A percentile compares a stretch with the other conserved stretches of the same genome.
phyloP scores from a whole-genome alignment of 2,888 invertebrate genomes.

The Scotopteryx bipunctaria region DNA sequence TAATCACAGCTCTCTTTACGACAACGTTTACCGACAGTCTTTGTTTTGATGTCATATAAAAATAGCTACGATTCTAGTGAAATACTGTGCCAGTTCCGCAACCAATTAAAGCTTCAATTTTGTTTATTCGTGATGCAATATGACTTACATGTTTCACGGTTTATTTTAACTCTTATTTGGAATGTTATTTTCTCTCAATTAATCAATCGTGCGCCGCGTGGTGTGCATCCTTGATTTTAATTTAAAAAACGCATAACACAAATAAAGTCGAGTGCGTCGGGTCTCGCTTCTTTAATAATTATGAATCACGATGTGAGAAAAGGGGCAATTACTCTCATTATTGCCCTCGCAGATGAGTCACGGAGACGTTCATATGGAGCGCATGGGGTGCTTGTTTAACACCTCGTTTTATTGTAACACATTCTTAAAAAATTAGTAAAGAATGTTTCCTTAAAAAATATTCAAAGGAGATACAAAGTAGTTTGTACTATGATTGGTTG shows the following conservation, averaged over 20 bases:
- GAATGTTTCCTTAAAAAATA: slow-evolving; percentile 20
- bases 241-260: slow-evolving; percentile 67
- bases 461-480: not conserved
- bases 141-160: slow-evolving; percentile 34
- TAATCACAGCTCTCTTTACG: slow-evolving; percentile 63
- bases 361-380: slow-evolving; percentile 50
- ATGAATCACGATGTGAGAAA: slow-evolving; percentile 81
- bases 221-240: slow-evolving; percentile 56
- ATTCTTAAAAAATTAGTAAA: slow-evolving; percentile 37
- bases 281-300: slow-evolving; percentile 61
- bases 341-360: slow-evolving; percentile 64
- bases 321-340: slow-evolving; percentile 77
- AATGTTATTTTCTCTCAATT: slow-evolving; percentile 51
- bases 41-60: slow-evolving; percentile 70
- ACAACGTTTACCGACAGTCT: slow-evolving; percentile 51
- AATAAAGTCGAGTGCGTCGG: slow-evolving; percentile 62
- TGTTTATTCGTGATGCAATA: slow-evolving; percentile 32
- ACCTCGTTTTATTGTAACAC: slow-evolving; percentile 40
- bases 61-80: slow-evolving; percentile 60
- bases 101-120: slow-evolving; percentile 44
- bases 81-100: slow-evolving; percentile 69
- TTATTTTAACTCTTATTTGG: slow-evolving; percentile 40
- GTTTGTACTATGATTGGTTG: not conserved
- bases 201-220: slow-evolving; percentile 53
- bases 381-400: slow-evolving; percentile 40